Base-by-base conservation (phyloP, 2,113 vertebrate genomes). In the Pelmatolapia mariae region DNA sequence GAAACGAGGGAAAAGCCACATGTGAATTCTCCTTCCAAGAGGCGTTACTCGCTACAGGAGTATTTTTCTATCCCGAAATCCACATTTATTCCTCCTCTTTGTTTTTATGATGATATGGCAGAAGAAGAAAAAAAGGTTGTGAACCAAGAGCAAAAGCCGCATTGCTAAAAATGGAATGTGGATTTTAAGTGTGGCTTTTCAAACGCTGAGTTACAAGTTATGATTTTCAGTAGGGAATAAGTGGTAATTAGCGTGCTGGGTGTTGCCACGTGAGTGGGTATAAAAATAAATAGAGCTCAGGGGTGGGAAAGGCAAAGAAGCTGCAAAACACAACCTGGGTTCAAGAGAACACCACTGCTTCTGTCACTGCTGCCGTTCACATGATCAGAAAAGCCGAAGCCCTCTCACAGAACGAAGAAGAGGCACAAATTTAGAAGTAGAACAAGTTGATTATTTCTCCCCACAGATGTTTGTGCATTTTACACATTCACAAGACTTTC, bases 161-260 rank as follows among this genome's bases (percentile, higher is more conserved):
- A 79, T 3, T 13, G 76, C 88, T 93, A 95, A 93, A 95, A 93
- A 92, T 81, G 87, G 92, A 90, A 33, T 1, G n/a, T 57, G 86
- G 83, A 88, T 85, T 68, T 88, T 29, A 43, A 83, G 85, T 40
- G 73, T 82, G 92, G 91, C 80, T 89, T 91, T 81, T 84, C 81
- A 22, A 45, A 90, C 89, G 73, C 78, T 0, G 15, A 87, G 89
- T 80, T 83, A 84, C 36, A 82, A 90, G 86, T 91, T 90, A 82
- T 88, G 87, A 91, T 91, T 91, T 94, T 87, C 54, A 86, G 83
- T 33, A 29, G 59, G 31, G 78, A 53, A 57, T 87, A 90, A 87
- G 85, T 80, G 68, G 91, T 81, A 91, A 94, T 94, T 94, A 90
- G 86, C 31, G 84, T 22, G 31, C 81, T 89, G 91, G 90, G 87